A percentile compares a stretch with the other conserved stretches of the same genome.
These are phyloP conservation scores for Augiades crinisus DNA, from an alignment of 2,888 invertebrate species.

Conservation along the genomic window DNA sequence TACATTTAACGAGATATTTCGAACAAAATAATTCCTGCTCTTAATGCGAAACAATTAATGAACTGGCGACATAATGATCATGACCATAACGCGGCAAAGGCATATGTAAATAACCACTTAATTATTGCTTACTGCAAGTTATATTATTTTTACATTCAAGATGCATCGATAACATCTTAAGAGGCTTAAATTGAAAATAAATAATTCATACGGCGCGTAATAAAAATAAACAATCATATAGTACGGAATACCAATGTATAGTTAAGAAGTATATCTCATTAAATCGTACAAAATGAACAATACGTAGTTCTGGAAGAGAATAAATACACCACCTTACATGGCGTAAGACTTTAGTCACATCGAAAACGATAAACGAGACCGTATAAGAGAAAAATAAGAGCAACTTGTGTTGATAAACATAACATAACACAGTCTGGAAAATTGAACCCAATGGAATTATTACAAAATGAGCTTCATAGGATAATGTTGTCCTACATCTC, in stretches of 20 bases:
- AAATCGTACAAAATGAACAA: constrained; percentile 15
- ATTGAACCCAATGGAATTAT: no score
- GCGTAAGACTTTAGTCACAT: neutral
- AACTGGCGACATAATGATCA: constrained; percentile 1
- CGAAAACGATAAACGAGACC: no score
- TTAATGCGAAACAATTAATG: constrained; percentile 2
- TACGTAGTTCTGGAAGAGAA: constrained; percentile 4
- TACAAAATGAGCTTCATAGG: no score
- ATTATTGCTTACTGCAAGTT: constrained; percentile 14
- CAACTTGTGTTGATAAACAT: no score
- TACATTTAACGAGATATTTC: neutral
- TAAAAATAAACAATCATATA: constrained; percentile 18
- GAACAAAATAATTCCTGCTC: neutral
- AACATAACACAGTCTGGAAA: no score
- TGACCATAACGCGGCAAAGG: neutral
- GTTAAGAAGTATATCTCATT: constrained; percentile 16
- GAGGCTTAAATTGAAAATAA: constrained; percentile 18
- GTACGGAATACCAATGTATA: constrained; percentile 11
- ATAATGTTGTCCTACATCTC: no score
- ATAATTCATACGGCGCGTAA: constrained; percentile 12
- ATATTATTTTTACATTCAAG: constrained; percentile 11
- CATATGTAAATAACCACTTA: constrained; percentile 16
- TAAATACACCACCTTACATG: constrained; percentile 9
- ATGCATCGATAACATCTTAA: constrained; percentile 7
- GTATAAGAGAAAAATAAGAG: no score